Conservation (phyloP, 2,888 invertebrate genomes). For the Lissonota sp. region DNA sequence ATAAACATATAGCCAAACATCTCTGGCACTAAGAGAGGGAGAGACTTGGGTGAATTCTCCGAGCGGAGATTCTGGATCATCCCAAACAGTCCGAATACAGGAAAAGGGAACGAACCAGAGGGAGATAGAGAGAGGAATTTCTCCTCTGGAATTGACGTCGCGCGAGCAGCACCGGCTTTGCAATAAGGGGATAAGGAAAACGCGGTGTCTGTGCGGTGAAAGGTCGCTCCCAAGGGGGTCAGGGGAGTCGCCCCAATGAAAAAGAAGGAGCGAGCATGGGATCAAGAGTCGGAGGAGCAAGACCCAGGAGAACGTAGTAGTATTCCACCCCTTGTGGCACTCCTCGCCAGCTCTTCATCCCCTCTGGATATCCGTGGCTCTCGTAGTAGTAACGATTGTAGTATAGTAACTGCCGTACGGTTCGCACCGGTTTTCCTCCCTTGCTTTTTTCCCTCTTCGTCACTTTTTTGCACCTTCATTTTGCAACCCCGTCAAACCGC, state of each 20-base stretch:
- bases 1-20: constrained; percentile 7
- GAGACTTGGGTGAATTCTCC: constrained; percentile 13
- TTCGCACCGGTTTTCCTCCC: constrained; percentile 34
- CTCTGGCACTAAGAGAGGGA: background rate
- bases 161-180: background rate
- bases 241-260: constrained; percentile 20
- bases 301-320: constrained; percentile 30
- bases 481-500: too few species aligned
- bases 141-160: constrained; percentile 50
- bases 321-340: constrained; percentile 32
- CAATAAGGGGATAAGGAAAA: constrained; percentile 46
- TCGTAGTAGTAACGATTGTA: constrained; percentile 59
- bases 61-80: constrained; percentile 34
- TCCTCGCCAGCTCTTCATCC: constrained; percentile 21
- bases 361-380: constrained; percentile 29
- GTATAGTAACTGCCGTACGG: constrained; percentile 54
- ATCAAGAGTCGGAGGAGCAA: constrained; percentile 37
- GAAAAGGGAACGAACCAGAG: background rate
- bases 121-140: constrained; percentile 35
- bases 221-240: constrained; percentile 37
- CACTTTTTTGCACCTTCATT: background rate
- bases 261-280: background rate
- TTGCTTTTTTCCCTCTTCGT: constrained; percentile 24
- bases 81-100: constrained; percentile 22
- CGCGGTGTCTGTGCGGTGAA: constrained; percentile 49